Base-by-base conservation (phyloP, 2,888 invertebrate species). In the Podabrus alpinus region DNA sequence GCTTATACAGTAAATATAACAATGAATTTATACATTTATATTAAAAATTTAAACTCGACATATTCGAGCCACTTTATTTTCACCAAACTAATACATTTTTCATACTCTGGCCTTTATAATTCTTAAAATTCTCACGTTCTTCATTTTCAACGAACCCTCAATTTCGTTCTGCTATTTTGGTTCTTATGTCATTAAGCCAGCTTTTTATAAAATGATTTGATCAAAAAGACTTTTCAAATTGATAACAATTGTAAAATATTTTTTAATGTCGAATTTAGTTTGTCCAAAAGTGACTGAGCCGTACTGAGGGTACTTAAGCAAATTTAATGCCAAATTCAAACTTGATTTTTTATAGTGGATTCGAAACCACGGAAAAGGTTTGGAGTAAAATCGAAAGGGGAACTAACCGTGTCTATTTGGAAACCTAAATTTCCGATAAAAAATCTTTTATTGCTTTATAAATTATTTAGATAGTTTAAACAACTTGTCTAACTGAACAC, bases 111-210 rank as follows among this genome's bases (percentile, higher is more conserved):
- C 15, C 62, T 64, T 64, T 19, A 64, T 64, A 64, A 64, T 64
- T 64, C 62, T 19, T 64, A 64, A 17, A 64, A 64, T 64, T 64
- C 19, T 64, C 62, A 64, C 62, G 62, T 64, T 64, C 62, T 21
- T 64, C 62, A 64, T 64, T 64, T 64, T 64, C 62, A 19, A 64
- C 62, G 21, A 64, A 19, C 62, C 62, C 62, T 64, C 62, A 64
- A 64, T 64, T 62, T 64, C 62, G 21, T 64, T 21, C 62, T 19
- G 21, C 62, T 17, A 64, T 64, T 64, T 64, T 64, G 62, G 19
- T 64, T 64, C 62, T 64, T 64, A 19, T 61, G 16, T 17, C 45
- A 45, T 64, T 64, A 21, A 64, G 21, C 17, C 15, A 19, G 21
- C 15, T 19, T 17, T 17, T 64, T 64, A 64, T 19, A 64, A 17